A percentile compares a stretch with the other conserved stretches of the same genome.
Evolutionary conservation across 2,888 invertebrate genomes (phyloP).

Genomic region (Drosophila tanythrix): DNA sequence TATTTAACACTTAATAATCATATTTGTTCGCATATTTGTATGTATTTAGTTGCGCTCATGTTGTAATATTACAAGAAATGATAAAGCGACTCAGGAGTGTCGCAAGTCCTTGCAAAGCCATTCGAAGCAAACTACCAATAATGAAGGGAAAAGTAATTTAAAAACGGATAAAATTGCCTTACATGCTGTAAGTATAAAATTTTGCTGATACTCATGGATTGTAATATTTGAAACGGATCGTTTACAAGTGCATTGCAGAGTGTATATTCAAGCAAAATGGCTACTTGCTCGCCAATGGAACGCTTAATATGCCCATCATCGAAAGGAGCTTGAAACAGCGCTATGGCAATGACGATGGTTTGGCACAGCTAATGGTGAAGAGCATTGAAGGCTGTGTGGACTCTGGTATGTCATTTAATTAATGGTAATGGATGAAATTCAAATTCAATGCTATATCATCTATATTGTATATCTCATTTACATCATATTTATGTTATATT

Average conservation of each 20-base stretch:
- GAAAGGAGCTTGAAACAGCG: conserved; percentile 43
- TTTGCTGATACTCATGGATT: not conserved
- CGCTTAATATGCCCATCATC: conserved; percentile 43
- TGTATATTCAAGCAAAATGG: conserved; percentile 59
- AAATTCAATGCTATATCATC: not conserved
- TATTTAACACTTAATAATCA: not conserved
- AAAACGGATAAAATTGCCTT: conserved; percentile 54
- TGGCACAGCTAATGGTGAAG: conserved; percentile 40
- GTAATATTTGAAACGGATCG: not conserved
- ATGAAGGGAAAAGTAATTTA: conserved; percentile 24
- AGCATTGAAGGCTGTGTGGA: conserved; percentile 41
- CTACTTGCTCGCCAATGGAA: conserved; percentile 50
- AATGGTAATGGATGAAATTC: not conserved
- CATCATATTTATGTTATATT: not conserved
- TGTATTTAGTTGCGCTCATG: conserved; percentile 43
- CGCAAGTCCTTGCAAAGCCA: conserved; percentile 53
- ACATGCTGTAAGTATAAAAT: conserved; percentile 49
- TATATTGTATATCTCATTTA: not conserved
- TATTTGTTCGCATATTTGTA: not conserved
- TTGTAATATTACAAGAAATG: conserved; percentile 56
- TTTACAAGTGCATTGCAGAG: conserved; percentile 62
- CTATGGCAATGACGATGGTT: conserved; percentile 39
- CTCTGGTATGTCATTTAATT: conserved; percentile 31
- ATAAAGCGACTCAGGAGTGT: conserved; percentile 38
- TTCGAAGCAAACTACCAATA: conserved; percentile 34